Evolutionary conservation across 1,140 invertebrate genomes (phyloP), one percentile per base, ranked within the genome.

Genomic region (Tetragnatha versicolor): DNA sequence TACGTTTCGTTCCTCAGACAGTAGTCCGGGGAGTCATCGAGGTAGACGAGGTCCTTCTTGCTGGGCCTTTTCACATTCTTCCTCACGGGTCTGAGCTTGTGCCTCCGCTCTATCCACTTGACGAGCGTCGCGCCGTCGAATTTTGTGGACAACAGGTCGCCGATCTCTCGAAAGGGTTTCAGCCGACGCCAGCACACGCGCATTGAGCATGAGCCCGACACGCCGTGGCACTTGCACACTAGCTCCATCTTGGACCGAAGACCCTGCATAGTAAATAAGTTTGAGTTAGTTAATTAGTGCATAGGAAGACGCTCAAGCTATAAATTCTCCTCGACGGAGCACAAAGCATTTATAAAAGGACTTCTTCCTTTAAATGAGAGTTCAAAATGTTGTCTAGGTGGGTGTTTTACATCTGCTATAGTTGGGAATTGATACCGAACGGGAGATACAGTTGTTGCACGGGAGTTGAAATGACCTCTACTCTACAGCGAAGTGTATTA

Each of bases 191-290:
- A 98, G 85, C 96, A 98, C 2, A 97, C 94, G 69, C 93, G 90
- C 78, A 96, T 91, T 47, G 94, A 95, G 87, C 96, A 98, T 1
- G 94, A 96, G 0, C 95, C 96, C 0, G 94, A 97, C 86, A 98
- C 95, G 7, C 96, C 96, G 85, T 98, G 96, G 84, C 96, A 98
- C 86, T 97, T 98, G 89, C 96, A 98, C 12, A 83, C 73, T 14
- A 77, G 31, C 25, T 77, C 73, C 73, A 77, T 77, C 45, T 66
- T 77, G 17, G 73, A 65, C 10, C 73, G 37, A 12, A 77, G 45
- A 7, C 73, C 73, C 73, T 77, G 25, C 17, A 66, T n/a, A n/a
- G n/a, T n/a, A n/a, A n/a, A n/a, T n/a, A n/a, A n/a, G n/a, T n/a
- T n/a, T n/a, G n/a, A n/a, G n/a, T n/a, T n/a, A n/a, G n/a, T n/a